These are phyloP conservation scores for Lepus oiostolus DNA, from an alignment of 2,797 vertebrate genomes.

Conservation along the genomic window DNA sequence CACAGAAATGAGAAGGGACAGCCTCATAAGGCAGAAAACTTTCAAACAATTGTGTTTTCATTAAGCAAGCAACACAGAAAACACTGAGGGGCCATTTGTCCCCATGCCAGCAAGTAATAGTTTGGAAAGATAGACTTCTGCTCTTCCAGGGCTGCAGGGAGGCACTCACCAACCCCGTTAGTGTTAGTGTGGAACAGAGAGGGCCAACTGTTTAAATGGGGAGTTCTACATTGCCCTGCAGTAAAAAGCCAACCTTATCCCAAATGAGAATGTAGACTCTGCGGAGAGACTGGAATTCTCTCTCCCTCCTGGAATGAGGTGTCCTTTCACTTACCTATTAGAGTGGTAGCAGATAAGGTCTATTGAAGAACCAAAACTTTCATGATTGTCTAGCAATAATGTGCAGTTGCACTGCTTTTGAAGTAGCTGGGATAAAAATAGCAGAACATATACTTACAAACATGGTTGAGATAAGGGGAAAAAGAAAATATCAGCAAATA, in stretches of 20 bases:
- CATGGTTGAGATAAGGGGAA: not conserved
- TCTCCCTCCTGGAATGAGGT: not conserved
- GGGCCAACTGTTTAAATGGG: not conserved
- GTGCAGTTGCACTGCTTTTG: not conserved
- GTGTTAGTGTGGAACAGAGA: not conserved
- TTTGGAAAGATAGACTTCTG: not conserved
- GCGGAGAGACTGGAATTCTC: not conserved
- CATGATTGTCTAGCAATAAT: not conserved
- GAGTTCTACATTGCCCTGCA: not conserved
- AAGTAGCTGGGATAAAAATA: not conserved
- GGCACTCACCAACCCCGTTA: not conserved
- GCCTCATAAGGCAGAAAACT: not conserved
- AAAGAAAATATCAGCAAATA: not conserved
- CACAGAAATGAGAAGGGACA: not conserved
- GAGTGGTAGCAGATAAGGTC: not conserved
- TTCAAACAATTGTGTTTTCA: not conserved
- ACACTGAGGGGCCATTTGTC: not conserved
- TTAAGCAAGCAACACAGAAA: not conserved
- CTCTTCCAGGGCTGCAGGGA: no score
- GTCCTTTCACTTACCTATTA: not conserved
- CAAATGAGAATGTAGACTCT: no score
- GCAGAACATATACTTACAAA: not conserved
- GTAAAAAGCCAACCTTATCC: no score
- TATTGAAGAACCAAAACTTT: not conserved
- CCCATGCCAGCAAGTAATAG: not conserved